phyloP scores from a whole-genome alignment of 2,113 vertebrate species.

The Rhegmatorhina hoffmannsi region DNA sequence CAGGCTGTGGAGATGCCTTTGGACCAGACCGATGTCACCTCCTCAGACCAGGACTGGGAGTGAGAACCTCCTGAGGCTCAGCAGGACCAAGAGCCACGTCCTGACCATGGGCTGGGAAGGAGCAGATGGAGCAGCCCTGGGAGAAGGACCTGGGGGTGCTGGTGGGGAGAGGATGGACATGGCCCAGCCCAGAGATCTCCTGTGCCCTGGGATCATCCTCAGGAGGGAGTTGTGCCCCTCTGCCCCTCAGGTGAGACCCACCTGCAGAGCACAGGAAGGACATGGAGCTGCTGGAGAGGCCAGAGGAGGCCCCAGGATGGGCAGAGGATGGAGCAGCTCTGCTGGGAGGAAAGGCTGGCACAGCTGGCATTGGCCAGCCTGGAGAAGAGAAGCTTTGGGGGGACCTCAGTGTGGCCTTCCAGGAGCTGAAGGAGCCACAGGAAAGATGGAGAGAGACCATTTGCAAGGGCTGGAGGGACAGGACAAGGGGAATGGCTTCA shows the following conservation, averaged over 20 bases:
- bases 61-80: neutral
- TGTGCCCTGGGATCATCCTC: neutral
- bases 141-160: neutral
- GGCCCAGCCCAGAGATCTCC: neutral
- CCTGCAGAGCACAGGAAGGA: neutral
- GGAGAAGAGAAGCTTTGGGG: no score
- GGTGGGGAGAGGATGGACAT: neutral
- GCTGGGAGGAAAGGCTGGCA: neutral
- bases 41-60: neutral
- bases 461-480: no score
- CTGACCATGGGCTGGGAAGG: neutral
- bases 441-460: no score
- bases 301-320: neutral
- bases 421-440: no score
- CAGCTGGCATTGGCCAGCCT: no score
- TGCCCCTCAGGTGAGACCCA: neutral
- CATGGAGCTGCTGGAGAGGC: neutral
- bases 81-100: neutral
- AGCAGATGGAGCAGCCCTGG: neutral
- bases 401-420: no score
- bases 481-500: no score
- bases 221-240: neutral
- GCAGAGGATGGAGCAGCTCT: neutral
- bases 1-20: neutral
- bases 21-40: neutral